Conservation (phyloP, 2,888 invertebrate genomes). For the Zootermopsis nevadensis region DNA sequence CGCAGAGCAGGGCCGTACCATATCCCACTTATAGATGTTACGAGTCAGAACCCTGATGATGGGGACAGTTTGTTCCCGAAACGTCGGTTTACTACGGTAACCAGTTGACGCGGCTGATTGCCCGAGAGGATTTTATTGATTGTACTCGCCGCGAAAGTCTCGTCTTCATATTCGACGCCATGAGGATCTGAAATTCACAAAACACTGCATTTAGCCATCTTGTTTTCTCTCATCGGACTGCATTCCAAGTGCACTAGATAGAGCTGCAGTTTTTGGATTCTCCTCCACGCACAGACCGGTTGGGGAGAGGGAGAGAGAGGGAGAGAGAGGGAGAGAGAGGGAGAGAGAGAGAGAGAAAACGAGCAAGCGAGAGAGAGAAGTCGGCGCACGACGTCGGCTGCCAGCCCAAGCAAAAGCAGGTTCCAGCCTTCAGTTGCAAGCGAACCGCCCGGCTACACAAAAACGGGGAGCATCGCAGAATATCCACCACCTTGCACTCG, state of each 20-base stretch:
- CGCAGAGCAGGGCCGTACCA: no score
- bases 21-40: no score
- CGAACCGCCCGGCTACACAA: slow-evolving; percentile 1
- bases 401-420: slow-evolving; percentile 50
- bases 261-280: not conserved
- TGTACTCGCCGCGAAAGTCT: no score
- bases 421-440: slow-evolving; percentile 30
- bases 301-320: not conserved
- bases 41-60: no score
- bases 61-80: no score
- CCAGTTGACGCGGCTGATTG: no score
- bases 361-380: slow-evolving; percentile 17
- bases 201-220: not conserved
- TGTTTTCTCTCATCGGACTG: not conserved
- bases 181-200: no score
- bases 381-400: not conserved
- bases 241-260: not conserved
- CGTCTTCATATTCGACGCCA: no score
- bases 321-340: slow-evolving; percentile 7
- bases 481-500: not conserved
- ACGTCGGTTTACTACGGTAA: no score
- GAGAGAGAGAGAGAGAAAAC: slow-evolving; percentile 28
- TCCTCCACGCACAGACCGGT: not conserved
- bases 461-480: not conserved
- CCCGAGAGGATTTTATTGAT: no score